Conservation (phyloP, 2,797 vertebrate genomes). For the Coendou prehensilis region DNA sequence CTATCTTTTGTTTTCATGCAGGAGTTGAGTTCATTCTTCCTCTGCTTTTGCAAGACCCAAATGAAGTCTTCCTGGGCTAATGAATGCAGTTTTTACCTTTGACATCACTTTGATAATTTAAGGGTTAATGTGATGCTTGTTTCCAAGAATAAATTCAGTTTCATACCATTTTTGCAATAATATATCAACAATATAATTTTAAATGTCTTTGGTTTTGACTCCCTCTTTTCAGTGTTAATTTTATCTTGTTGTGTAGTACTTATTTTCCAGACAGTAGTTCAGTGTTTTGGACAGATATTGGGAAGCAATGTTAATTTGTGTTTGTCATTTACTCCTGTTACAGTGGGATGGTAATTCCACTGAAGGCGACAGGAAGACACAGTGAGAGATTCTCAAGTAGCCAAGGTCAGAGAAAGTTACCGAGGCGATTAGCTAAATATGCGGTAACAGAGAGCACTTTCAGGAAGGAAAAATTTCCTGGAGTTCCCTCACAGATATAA, state of each 20-base stretch:
- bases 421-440: neutral
- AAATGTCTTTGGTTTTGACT: neutral
- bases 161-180: neutral
- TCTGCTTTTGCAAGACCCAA: neutral
- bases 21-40: neutral
- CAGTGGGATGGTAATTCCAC: neutral
- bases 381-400: neutral
- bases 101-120: neutral
- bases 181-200: neutral
- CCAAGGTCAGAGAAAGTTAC: neutral
- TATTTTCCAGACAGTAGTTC: conserved; percentile 3
- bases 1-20: neutral
- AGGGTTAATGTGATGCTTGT: neutral
- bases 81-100: neutral
- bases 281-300: neutral
- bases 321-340: neutral
- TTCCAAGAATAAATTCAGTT: neutral
- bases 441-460: neutral
- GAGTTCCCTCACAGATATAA: neutral
- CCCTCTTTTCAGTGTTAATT: neutral
- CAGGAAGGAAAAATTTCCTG: neutral
- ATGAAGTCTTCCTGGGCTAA: neutral
- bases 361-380: neutral
- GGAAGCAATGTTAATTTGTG: neutral
- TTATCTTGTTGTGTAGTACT: neutral